Base-by-base conservation (phyloP, 2,888 invertebrate species). In the Hetaerina titia region DNA sequence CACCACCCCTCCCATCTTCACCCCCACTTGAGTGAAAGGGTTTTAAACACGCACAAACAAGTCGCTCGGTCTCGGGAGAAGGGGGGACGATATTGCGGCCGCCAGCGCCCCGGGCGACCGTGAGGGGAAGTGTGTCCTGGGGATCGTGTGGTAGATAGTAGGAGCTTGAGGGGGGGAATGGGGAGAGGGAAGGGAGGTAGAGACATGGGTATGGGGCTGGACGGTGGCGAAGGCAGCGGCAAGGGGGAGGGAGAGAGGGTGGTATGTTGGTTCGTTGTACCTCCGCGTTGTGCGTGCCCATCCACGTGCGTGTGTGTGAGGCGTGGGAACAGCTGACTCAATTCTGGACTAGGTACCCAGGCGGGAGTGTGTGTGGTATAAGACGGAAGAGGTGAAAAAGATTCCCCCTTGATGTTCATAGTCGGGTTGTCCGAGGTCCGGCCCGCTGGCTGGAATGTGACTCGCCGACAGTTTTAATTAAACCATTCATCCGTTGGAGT, bases 311-410 rank as follows among this genome's bases (percentile, higher is more conserved):
- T n/a, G 74, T 81, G 11, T 60, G 60, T 15, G 31, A 69, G 92
- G 92, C 92, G 92, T 92, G 92, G 92, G 92, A 92, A 92, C 92
- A 92, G 92, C 92, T 92, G 92, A 92, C 92, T 74, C 25, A 5
- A 22, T n/a, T 5, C 22, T 22, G 56, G 89, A 89, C n/a, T 45
- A 45, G 45, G 74, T 74, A 8, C n/a, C n/a, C 81, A 1, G 11
- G 19, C 13, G 5, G 87, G 0, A 7, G 31, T 87, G 87, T 25
- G 60, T 63, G 60, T 11, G 90, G 63, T 89, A 19, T 69, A 31
- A 31, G 81, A 81, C 25, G 81, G 22, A 19, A 25, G 22, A 31
- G 25, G 81, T 81, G 81, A 31, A 81, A 81, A 81, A 81, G 81
- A 81, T 81, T 25, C 8, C 25, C 81, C n/a, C 81, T 25, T 25